Conservation (phyloP, 2,888 invertebrate genomes). For the Tachina grossa region DNA sequence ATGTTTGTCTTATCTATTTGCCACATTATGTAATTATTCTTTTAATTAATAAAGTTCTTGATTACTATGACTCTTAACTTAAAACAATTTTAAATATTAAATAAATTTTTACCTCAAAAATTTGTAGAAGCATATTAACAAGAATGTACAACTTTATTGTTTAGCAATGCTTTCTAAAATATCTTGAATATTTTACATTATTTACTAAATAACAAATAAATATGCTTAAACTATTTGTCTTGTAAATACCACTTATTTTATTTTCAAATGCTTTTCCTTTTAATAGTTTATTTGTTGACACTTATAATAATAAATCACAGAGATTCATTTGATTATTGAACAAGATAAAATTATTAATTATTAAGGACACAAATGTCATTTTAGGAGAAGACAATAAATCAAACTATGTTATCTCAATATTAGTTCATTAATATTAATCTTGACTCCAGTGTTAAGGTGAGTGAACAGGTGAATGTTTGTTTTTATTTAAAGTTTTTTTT, state of each 20-base stretch:
- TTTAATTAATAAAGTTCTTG: background rate
- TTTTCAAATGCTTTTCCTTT: background rate
- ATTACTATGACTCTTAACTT: background rate
- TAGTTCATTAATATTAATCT: conserved; percentile 14
- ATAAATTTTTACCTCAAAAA: no score
- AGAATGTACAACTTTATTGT: background rate
- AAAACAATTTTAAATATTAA: no score
- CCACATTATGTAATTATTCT: no score
- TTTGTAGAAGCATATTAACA: background rate
- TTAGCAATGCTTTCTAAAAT: no score
- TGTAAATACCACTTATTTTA: background rate
- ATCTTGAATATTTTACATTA: background rate
- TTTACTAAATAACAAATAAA: background rate
- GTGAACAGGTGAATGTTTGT: no score
- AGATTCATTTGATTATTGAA: background rate
- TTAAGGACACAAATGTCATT: conserved; percentile 7
- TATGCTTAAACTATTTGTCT: background rate
- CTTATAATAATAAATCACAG: conserved; percentile 1
- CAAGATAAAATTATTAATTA: conserved; percentile 14
- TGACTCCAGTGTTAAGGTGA: background rate
- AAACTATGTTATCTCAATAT: background rate
- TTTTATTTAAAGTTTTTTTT: background rate
- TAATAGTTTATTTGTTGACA: conserved; percentile 8
- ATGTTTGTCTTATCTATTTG: no score
- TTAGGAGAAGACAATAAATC: background rate